Base-by-base conservation (phyloP, 2,113 vertebrate genomes). In the Microtus oregoni region DNA sequence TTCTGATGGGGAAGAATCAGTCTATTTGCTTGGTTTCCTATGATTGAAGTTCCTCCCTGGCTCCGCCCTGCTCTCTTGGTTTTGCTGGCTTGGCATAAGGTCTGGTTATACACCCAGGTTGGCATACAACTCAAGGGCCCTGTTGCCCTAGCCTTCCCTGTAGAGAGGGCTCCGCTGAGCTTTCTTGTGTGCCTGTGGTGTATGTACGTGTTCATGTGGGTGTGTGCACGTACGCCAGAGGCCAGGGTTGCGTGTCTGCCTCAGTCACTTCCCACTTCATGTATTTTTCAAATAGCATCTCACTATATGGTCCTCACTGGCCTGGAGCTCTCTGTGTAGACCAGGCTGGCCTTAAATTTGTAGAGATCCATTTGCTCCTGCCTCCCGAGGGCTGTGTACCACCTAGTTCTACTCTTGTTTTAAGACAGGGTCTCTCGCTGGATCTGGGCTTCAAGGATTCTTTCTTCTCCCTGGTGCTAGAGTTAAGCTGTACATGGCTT, bases 1-100 rank as follows among this genome's bases (percentile, higher is more conserved):
- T 92, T 90, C 55, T 95, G 47, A 92, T 55, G 47, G 90, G 17
- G 17, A 94, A 63, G 88, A 63, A 75, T 44, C 17, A 50, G 61
- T 72, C 55, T 61, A n/a, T 89, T 61, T 86, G 61, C 24, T 93
- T 55, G 63, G 75, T 87, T 89, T 91, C 61, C 7, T 47, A 10
- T 61, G 24, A 28, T 35, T 86, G 41, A 22, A 68, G 30, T 68
- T 67, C 32, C 11, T 13, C 17, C 41, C 20, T 15, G 4, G 78
- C 24, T n/a, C 28, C 5, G 17, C 10, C 22, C 7, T 9, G 58
- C 24, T n/a, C 30, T 86, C 20, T 68, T 50, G 63, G 28, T 50
- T 35, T n/a, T 52, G 44, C 30, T 86, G 12, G 89, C 85, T 89
- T 61, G 68, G 73, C n/a, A 0, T 4, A 81, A 70, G 35, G 35